Base-by-base conservation (phyloP, 1,140 invertebrate genomes). In the Sycophaga agraensis region DNA sequence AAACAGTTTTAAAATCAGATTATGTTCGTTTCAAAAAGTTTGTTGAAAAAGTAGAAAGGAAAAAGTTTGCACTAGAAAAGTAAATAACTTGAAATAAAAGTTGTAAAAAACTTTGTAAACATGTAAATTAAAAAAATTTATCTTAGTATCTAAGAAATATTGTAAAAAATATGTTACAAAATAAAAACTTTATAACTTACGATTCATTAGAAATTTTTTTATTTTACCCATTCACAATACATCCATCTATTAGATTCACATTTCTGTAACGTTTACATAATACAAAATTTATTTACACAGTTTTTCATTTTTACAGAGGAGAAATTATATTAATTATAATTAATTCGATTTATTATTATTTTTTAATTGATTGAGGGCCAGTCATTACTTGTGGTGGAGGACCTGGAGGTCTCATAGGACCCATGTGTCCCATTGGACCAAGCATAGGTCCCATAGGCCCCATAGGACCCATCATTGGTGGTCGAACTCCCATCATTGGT, bases 401-500 rank as follows among this genome's bases (percentile, higher is more conserved):
- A 28, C 69, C 87, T 0, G 80, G 82, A n/a, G 84, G 85, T 66
- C 84, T 77, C 65, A 86, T 84, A 3, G 76, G 82, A 12, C 79
- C 54, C 42, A 56, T 56, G 6, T 40, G 54, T 59, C 86, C 82
- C 82, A 91, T 89, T 31, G 86, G 88, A 22, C 87, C 88, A 83
- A 91, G 82, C 77, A 84, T 88, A 1, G 88, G 89, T 4, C 87
- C 86, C 86, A 90, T 86, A 55, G 86, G 88, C 59, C 90, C 84
- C 85, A 90, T 89, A 0, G 83, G 84, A 17, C 87, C 86, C 86
- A 89, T 89, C 86, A 92, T 91, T 6, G 84, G 85, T 28, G 87
- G 89, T 57, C 88, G 78, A 84, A 90, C 89, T 58, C 88, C 88
- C 88, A 92, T 90, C 89, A 93, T 90, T 48, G 90, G 88, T 62